Evolutionary conservation across 2,888 invertebrate genomes (phyloP).

Genomic region (Patella depressa): DNA sequence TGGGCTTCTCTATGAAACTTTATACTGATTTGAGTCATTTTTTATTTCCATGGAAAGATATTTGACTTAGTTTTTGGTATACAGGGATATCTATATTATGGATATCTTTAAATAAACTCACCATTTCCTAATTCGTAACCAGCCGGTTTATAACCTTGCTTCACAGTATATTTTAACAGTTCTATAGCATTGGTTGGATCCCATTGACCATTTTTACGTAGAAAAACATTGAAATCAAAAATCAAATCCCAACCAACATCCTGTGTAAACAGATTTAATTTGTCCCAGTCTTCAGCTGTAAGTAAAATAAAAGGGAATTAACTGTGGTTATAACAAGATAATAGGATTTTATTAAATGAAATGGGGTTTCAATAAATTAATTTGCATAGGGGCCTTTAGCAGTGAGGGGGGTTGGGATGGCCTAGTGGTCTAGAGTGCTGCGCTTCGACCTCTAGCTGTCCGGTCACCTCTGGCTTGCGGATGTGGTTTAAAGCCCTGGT

Average conservation of each 20-base stretch:
- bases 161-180: conserved; percentile 77
- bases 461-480: too few species aligned
- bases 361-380: too few species aligned
- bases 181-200: conserved; percentile 78
- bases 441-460: too few species aligned
- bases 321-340: too few species aligned
- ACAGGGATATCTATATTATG: not conserved
- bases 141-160: conserved; percentile 71
- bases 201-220: conserved; percentile 78
- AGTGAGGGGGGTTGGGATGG: too few species aligned
- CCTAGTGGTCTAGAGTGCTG: too few species aligned
- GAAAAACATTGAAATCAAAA: conserved; percentile 81
- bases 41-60: too few species aligned
- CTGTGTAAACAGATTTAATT: conserved; percentile 77
- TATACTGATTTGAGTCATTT: not conserved
- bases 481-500: too few species aligned
- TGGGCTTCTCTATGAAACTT: too few species aligned
- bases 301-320: conserved; percentile 14
- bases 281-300: conserved; percentile 75
- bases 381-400: too few species aligned
- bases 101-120: conserved; percentile 26
- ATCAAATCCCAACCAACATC: conserved; percentile 77
- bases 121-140: conserved; percentile 69
- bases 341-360: too few species aligned
- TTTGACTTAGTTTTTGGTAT: too few species aligned